Conservation (phyloP, 2,888 invertebrate genomes). For the Leptinotarsa haldemani region DNA sequence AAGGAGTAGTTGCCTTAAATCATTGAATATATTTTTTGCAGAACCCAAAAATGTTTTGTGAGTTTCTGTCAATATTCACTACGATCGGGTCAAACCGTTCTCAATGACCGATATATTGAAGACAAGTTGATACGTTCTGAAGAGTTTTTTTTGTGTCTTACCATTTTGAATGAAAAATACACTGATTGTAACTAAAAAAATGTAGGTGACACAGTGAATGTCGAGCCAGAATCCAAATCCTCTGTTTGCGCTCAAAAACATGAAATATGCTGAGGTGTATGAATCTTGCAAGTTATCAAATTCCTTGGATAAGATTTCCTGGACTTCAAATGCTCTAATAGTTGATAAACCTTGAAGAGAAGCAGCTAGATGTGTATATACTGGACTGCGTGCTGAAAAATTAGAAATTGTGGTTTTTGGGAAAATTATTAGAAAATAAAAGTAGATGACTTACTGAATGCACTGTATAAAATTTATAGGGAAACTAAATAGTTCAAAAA, state of each 20-base stretch:
- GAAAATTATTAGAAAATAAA: background rate
- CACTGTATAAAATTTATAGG: background rate
- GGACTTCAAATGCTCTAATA: constrained; percentile 77
- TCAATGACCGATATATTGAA: too few relatives aligned
- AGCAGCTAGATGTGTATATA: constrained; percentile 80
- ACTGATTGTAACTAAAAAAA: constrained; percentile 72
- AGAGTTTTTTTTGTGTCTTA: background rate
- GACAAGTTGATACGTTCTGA: background rate
- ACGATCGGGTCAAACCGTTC: too few relatives aligned
- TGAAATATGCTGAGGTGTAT: constrained; percentile 80
- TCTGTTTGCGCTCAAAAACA: constrained; percentile 72
- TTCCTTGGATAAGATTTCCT: constrained; percentile 70
- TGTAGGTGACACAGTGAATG: constrained; percentile 74
- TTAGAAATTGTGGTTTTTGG: background rate
- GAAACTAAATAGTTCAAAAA: too few relatives aligned
- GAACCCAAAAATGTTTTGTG: too few relatives aligned
- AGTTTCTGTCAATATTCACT: too few relatives aligned
- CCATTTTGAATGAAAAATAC: constrained; percentile 58
- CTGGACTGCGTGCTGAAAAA: constrained; percentile 77
- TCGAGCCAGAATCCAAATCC: constrained; percentile 80
- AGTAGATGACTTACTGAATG: background rate
- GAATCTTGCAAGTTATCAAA: constrained; percentile 73
- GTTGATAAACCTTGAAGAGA: constrained; percentile 82
- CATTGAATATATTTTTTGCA: too few relatives aligned
- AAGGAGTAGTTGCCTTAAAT: too few relatives aligned